Evolutionary conservation across 2,797 vertebrate species (phyloP).

Genomic region (Eremophila alpestris): DNA sequence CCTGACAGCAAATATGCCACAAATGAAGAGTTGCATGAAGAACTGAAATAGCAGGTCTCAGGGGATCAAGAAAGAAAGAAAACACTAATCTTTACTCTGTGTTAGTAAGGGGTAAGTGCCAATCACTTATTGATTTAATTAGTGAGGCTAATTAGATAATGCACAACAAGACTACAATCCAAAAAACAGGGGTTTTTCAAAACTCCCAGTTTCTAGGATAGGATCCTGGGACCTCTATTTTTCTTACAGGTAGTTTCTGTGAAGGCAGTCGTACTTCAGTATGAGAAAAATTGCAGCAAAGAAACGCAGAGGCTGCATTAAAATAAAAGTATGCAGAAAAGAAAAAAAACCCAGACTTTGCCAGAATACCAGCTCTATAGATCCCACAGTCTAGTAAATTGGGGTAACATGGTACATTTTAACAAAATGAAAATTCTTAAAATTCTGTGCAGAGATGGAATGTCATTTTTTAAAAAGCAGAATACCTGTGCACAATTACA

Average conservation of each 20-base stretch:
- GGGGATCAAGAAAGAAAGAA: slow-evolving; percentile 33
- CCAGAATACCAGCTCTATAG: not conserved
- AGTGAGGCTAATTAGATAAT: slow-evolving; percentile 69
- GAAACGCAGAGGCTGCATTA: not conserved
- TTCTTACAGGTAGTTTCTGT: not conserved
- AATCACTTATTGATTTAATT: slow-evolving; percentile 76
- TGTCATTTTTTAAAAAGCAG: not conserved
- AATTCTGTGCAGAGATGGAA: not conserved
- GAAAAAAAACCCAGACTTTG: not conserved
- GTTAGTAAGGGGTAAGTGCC: slow-evolving; percentile 54
- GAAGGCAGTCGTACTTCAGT: not conserved
- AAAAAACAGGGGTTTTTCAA: not conserved
- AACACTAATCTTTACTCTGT: slow-evolving; percentile 37
- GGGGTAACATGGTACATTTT: not conserved
- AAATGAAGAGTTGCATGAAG: not conserved
- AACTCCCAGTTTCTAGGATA: slow-evolving; percentile 40
- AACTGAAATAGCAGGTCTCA: slow-evolving; percentile 36
- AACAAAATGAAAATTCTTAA: rapidly evolving
- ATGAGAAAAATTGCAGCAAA: not conserved
- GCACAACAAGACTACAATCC: slow-evolving; percentile 51
- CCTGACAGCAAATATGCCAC: not conserved
- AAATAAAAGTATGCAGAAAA: not conserved
- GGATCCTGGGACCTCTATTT: not conserved
- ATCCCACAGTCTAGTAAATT: not conserved
- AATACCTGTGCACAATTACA: not conserved